phyloP scores from a whole-genome alignment of 2,888 invertebrate species.

The Cheilosia vernalis region DNA sequence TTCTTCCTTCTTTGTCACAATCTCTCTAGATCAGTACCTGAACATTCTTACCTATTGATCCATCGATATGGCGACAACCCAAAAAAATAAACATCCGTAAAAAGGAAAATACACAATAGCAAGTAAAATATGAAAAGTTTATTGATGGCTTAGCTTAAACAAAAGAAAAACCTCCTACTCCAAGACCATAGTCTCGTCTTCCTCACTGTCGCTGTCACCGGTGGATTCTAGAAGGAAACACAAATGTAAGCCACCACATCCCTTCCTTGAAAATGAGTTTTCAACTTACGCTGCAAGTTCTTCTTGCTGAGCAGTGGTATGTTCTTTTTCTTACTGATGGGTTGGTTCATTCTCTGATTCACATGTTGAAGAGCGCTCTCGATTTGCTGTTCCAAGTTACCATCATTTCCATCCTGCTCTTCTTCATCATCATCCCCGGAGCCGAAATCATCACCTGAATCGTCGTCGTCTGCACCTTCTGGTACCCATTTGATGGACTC shows the following conservation, averaged over 20 bases:
- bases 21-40: no score
- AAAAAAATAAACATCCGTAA: background rate
- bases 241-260: background rate
- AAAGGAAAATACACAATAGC: background rate
- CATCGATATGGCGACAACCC: no score
- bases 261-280: background rate
- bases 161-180: background rate
- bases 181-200: constrained; percentile 77
- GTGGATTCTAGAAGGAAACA: constrained; percentile 57
- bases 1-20: no score
- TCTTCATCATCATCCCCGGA: constrained; percentile 64
- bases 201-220: constrained; percentile 78
- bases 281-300: constrained; percentile 55
- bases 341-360: constrained; percentile 65
- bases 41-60: no score
- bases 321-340: constrained; percentile 67
- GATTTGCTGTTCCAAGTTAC: constrained; percentile 69
- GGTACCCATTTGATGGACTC: constrained; percentile 77
- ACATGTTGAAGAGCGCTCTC: constrained; percentile 65
- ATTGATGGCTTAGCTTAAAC: background rate
- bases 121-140: background rate
- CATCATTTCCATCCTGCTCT: constrained; percentile 64
- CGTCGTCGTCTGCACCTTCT: constrained; percentile 75
- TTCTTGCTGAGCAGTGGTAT: constrained; percentile 48
- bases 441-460: constrained; percentile 68